These are phyloP conservation scores for Andrena cerasifolii DNA, from an alignment of 1,140 invertebrate genomes.

Conservation along the genomic window DNA sequence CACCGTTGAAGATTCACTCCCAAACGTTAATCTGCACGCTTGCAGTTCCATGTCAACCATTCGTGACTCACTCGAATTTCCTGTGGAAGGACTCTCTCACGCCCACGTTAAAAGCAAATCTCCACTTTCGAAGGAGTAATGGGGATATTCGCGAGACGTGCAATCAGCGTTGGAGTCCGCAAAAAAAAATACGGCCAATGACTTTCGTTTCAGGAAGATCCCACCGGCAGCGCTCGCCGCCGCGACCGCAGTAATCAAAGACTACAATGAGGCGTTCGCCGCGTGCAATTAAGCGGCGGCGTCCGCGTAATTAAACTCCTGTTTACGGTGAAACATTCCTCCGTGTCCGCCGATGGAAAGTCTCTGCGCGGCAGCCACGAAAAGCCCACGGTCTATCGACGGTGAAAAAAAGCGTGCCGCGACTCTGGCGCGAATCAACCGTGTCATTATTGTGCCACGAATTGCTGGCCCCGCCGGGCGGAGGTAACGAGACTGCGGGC, in stretches of 20 bases:
- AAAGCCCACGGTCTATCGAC: background rate
- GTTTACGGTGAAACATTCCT: slow-evolving; percentile 23
- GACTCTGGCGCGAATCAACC: background rate
- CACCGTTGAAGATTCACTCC: too few species aligned
- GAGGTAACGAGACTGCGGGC: background rate
- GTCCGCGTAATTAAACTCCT: slow-evolving; percentile 46
- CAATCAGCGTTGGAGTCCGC: too few species aligned
- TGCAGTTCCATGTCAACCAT: too few species aligned
- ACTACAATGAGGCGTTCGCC: slow-evolving; percentile 37
- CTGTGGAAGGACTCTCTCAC: too few species aligned
- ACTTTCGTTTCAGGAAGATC: slow-evolving; percentile 32
- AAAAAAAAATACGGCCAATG: background rate
- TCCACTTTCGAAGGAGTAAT: too few species aligned
- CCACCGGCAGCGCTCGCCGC: background rate
- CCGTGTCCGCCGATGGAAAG: slow-evolving; percentile 6
- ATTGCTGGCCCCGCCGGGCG: background rate
- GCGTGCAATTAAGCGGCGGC: slow-evolving; percentile 36
- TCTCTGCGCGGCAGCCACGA: background rate
- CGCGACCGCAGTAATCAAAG: slow-evolving; percentile 45
- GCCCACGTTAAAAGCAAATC: too few species aligned
- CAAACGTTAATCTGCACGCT: too few species aligned
- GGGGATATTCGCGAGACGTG: too few species aligned
- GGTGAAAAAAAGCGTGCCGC: background rate
- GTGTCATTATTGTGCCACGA: background rate
- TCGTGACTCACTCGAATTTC: too few species aligned